Evolutionary conservation across 2,113 vertebrate genomes (phyloP), one percentile per base, ranked within the genome.

Genomic region (Rynchops niger): DNA sequence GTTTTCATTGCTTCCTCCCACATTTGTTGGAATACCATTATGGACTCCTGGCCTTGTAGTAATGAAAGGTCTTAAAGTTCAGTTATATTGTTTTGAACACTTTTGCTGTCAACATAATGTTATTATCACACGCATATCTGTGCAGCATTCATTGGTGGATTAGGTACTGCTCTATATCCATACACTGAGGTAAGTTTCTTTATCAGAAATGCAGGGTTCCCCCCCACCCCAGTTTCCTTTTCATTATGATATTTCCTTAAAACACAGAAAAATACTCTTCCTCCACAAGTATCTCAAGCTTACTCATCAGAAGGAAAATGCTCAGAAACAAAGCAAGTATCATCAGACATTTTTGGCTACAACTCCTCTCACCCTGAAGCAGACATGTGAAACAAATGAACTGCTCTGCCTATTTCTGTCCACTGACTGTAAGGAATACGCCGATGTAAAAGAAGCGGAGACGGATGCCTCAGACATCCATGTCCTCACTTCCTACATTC

Each of bases 31-130:
- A 92, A 72, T 38, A 67, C 18, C 63, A 27, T 55, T 26, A 74
- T 8, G 26, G 32, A 55, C 49, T 84, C 23, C 3, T 22, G 27
- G 22, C 16, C 2, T 1, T 2, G 1, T 8, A 43, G n/a, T 47
- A 78, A 55, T 15, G 16, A 38, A 92, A 72, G 20, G 25, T 43
- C 69, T 34, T 90, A 13, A 59, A 78, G 40, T n/a, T 82, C 34
- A 79, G 12, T 65, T 61, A 5, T 4, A 50, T 15, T 47, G 23
- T 19, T 93, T 94, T 49, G 20, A 72, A 76, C 22, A 47, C 5
- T 84, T 82, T 34, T 70, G 27, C 22, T 82, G 40, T 49, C 43
- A 67, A 42, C 2, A 4, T 12, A 61, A 36, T 63, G 40, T 69
- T 82, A 55, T 79, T 42, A 42, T 22, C 65, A 61, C 23, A 47